These are phyloP conservation scores for Cotesia glomerata DNA, from an alignment of 1,140 invertebrate species.

Conservation along the genomic window DNA sequence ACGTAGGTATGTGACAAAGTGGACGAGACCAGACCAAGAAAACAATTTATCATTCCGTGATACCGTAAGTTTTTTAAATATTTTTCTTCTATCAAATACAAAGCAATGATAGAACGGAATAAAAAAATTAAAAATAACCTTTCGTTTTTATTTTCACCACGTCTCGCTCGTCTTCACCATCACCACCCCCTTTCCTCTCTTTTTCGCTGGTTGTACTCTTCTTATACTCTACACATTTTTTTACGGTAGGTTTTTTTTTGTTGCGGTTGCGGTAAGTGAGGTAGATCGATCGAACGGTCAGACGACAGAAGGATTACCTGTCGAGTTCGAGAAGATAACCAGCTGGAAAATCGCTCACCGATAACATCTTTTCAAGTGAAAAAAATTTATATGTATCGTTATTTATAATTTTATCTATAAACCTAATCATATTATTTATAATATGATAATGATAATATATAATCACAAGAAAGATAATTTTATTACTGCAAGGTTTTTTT, in stretches of 20 bases:
- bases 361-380: slow-evolving; percentile 6
- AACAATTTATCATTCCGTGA: slow-evolving; percentile 55
- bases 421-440: background rate
- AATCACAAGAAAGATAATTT: no score
- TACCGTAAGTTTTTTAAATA: slow-evolving; percentile 11
- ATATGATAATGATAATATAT: no score
- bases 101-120: no score
- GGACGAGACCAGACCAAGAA: slow-evolving; percentile 24
- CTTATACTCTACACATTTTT: slow-evolving; percentile 33
- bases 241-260: slow-evolving; percentile 29
- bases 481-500: no score
- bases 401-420: background rate
- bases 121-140: slow-evolving; percentile 21
- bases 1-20: background rate
- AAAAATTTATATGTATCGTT: slow-evolving; percentile 1
- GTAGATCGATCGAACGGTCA: slow-evolving; percentile 46
- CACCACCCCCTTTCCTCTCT: slow-evolving; percentile 3
- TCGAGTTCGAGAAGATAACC: slow-evolving; percentile 41
- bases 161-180: slow-evolving; percentile 4
- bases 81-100: background rate
- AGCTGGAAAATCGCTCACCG: slow-evolving; percentile 40
- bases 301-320: slow-evolving; percentile 50
- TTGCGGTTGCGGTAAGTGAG: slow-evolving; percentile 34
- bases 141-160: slow-evolving; percentile 34
- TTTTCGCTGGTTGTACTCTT: slow-evolving; percentile 14